A percentile compares a stretch with the other conserved stretches of the same genome.
Evolutionary conservation across 2,113 vertebrate species (phyloP).

Genomic region (Meriones unguiculatus): DNA sequence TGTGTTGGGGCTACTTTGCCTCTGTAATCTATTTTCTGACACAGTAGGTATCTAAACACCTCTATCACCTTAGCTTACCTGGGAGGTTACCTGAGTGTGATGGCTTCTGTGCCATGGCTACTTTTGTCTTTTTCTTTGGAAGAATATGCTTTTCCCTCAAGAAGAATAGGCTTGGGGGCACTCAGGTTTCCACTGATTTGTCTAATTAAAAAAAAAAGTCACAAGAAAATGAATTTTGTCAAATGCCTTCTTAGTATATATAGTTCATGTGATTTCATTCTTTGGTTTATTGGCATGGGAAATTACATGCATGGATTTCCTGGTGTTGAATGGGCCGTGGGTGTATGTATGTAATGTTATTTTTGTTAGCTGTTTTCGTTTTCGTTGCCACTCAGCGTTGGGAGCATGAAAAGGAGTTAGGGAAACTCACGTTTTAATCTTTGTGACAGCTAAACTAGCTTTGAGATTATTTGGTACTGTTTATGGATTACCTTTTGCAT

Average conservation of each 20-base stretch:
- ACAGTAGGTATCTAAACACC: not conserved
- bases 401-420: not conserved
- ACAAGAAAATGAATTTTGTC: constrained; percentile 33
- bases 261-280: not conserved
- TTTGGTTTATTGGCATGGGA: not conserved
- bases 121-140: not conserved
- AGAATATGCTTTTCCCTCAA: not conserved
- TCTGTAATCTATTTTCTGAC: not conserved
- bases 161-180: not conserved
- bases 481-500: not conserved
- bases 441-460: not conserved
- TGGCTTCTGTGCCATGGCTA: not conserved
- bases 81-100: not conserved
- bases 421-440: not conserved
- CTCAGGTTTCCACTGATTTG: not conserved
- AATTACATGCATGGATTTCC: not conserved
- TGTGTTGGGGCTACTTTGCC: not conserved
- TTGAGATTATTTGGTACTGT: not conserved
- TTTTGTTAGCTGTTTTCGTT: not conserved
- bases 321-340: not conserved
- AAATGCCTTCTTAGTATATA: not conserved
- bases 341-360: not conserved
- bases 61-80: not conserved
- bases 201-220: not conserved
- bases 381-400: not conserved